phyloP scores from a whole-genome alignment of 2,888 invertebrate species.

The Pedicia rivosa region DNA sequence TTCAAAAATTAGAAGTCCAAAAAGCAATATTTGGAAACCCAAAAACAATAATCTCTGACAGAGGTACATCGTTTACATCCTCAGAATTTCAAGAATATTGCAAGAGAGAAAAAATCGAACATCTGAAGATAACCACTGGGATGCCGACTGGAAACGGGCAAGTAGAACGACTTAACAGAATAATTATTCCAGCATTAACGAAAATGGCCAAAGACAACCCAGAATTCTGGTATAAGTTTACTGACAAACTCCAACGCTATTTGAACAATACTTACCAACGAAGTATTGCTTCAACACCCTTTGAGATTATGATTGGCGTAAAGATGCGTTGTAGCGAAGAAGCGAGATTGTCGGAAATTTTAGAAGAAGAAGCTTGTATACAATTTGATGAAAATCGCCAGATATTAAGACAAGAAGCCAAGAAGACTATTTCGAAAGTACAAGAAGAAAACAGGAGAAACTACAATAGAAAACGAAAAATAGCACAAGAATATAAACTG shows the following conservation, averaged over 20 bases:
- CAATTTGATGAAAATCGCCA: constrained; percentile 7
- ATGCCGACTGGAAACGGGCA: constrained; percentile 6
- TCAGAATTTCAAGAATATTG: constrained; percentile 20
- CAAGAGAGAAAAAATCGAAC: constrained; percentile 19
- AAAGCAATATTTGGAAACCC: constrained; percentile 24
- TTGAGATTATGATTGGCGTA: constrained; percentile 10
- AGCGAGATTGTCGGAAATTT: constrained; percentile 5
- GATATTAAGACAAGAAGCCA: constrained; percentile 8
- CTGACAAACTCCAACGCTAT: constrained; percentile 5
- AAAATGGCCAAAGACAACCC: constrained; percentile 9
- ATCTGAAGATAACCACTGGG: constrained; percentile 11
- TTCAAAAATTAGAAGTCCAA: constrained; percentile 18
- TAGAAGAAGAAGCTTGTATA: constrained; percentile 8
- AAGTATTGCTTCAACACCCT: constrained; percentile 9
- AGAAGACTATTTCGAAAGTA: constrained; percentile 12
- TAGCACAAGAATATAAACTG: background rate
- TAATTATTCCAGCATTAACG: constrained; percentile 8
- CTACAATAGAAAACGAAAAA: constrained; percentile 1
- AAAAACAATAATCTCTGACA: constrained; percentile 19
- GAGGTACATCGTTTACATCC: constrained; percentile 18
- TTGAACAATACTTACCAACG: constrained; percentile 10
- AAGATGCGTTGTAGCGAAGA: constrained; percentile 10
- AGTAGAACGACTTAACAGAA: constrained; percentile 8
- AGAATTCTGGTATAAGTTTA: constrained; percentile 9
- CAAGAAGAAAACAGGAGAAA: constrained; percentile 7